Conservation (phyloP, 2,113 vertebrate genomes). For the Baryphthengus martii region DNA sequence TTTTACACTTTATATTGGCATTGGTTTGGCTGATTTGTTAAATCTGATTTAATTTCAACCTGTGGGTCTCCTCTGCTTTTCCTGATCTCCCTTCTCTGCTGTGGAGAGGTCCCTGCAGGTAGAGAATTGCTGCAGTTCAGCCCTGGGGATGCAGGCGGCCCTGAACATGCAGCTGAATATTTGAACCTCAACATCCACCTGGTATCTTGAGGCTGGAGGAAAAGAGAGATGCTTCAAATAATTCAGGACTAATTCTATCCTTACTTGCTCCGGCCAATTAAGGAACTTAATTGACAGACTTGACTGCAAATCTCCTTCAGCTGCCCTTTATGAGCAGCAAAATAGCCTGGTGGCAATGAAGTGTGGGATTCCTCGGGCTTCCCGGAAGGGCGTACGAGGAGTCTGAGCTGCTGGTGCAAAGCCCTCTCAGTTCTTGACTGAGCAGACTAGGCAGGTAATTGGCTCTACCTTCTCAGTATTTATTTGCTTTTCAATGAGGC, state of each 20-base stretch:
- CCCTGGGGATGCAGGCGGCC: no score
- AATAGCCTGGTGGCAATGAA: not conserved
- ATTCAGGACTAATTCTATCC: not conserved
- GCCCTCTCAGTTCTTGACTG: not conserved
- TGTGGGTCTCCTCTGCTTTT: no score
- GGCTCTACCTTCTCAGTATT: conserved; percentile 19
- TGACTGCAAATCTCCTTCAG: not conserved
- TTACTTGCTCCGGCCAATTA: not conserved
- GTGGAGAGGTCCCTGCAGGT: no score
- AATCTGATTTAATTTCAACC: no score
- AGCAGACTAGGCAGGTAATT: conserved; percentile 11
- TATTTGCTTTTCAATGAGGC: conserved; percentile 12
- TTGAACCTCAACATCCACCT: no score
- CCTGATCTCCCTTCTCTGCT: no score
- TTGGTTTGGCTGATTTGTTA: no score
- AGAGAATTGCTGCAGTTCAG: no score
- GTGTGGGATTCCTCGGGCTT: not conserved
- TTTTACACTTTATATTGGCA: no score
- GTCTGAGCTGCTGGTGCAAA: not conserved
- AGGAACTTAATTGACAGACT: not conserved
- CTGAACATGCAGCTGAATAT: no score
- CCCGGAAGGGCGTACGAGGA: not conserved
- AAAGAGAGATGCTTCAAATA: no score
- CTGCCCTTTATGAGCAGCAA: not conserved
- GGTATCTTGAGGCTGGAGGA: no score